Conservation (phyloP, 2,113 vertebrate species). For the Brienomyrus longianalis region DNA sequence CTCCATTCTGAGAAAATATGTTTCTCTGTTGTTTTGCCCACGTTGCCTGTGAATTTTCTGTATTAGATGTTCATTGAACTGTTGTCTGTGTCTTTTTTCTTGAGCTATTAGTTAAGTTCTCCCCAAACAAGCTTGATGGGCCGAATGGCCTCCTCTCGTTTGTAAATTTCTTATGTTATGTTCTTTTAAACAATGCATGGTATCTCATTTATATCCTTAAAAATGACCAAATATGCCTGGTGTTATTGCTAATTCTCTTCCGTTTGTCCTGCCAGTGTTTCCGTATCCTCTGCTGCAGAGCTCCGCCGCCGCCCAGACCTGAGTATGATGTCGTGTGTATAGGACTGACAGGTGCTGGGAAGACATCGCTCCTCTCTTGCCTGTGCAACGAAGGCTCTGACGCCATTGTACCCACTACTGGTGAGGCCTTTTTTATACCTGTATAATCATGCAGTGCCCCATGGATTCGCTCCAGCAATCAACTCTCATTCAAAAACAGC, state of each 20-base stretch:
- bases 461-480: not conserved
- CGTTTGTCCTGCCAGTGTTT: constrained; percentile 74
- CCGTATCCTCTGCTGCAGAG: constrained; percentile 94
- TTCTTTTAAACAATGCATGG: not conserved
- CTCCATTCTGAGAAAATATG: not conserved
- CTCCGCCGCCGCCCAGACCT: constrained; percentile 80
- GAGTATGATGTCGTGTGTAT: constrained; percentile 98
- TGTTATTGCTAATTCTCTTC: not conserved
- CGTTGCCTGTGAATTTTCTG: not conserved
- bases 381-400: constrained; percentile 82
- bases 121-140: no score
- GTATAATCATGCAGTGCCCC: not conserved
- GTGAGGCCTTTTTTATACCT: constrained; percentile 50
- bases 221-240: not conserved
- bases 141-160: no score
- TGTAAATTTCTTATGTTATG: no score
- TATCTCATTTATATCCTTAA: not conserved
- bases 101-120: no score
- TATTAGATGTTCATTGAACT: not conserved
- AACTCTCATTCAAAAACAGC: not conserved
- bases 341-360: constrained; percentile 89
- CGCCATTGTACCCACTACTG: constrained; percentile 83
- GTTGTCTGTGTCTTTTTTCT: no score
- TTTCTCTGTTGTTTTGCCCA: not conserved
- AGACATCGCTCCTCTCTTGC: constrained; percentile 84